A percentile compares a stretch with the other conserved stretches of the same genome.
phyloP scores from a whole-genome alignment of 2,113 vertebrate genomes.

The Macrotus californicus region DNA sequence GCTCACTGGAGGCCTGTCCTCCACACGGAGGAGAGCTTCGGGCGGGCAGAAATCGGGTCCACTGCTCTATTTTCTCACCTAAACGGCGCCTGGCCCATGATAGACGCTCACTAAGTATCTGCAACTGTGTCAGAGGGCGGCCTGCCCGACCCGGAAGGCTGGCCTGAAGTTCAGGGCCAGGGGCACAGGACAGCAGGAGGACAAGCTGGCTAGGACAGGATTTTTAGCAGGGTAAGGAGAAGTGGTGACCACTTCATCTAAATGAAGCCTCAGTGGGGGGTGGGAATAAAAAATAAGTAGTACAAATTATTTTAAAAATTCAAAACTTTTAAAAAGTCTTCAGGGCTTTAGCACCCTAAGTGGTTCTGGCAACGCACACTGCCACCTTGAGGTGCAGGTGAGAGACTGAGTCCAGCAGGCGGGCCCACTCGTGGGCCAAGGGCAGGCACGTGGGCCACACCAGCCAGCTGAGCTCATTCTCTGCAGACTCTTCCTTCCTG shows the following conservation, averaged over 20 bases:
- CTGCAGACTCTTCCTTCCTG: background rate
- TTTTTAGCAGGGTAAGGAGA: background rate
- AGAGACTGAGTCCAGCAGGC: accelerated
- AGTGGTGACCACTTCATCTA: background rate
- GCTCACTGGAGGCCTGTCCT: background rate
- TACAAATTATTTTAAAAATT: background rate
- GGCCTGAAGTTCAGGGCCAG: background rate
- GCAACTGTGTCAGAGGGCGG: background rate
- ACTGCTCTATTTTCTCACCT: background rate
- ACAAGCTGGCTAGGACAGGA: background rate
- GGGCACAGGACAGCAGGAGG: background rate
- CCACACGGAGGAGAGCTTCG: background rate
- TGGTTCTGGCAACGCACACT: background rate
- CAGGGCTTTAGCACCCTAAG: background rate
- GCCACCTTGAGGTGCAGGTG: accelerated
- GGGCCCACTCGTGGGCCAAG: accelerated
- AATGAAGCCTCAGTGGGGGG: too few relatives aligned
- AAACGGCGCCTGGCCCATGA: background rate
- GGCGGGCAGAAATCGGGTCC: background rate
- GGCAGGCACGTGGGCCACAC: background rate
- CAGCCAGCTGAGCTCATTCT: accelerated
- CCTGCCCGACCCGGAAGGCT: accelerated
- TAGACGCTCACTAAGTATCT: background rate
- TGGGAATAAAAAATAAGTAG: background rate
- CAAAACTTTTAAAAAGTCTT: background rate